Evolutionary conservation across 2,797 vertebrate species (phyloP), one percentile per base, ranked within the genome.

Genomic region (Merluccius polli): DNA sequence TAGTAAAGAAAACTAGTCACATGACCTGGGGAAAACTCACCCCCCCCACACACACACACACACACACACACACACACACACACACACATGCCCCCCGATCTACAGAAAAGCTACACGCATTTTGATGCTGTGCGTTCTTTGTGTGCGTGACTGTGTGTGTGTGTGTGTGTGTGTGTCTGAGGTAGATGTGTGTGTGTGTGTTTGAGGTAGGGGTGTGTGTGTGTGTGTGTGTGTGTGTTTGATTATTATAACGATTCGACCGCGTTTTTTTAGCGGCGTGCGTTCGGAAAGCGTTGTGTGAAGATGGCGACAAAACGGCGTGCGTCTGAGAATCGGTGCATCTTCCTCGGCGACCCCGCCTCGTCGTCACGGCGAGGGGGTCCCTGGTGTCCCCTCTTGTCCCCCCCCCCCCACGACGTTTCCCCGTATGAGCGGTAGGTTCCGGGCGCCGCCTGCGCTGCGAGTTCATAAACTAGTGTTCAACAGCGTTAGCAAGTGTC

Each of bases 401-500:
- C 52, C 12, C 52, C 12, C 21, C 2, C 9, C n/a, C n/a, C 41
- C 13, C 41, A n/a, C 3, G n/a, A 63, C 10, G 52, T 63, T 63
- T 10, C 2, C 27, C n/a, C 8, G n/a, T 63, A 24, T 27, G 7
- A 63, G 27, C 24, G 52, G 52, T 63, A 29, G 31, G 67, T 29
- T 13, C 12, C 29, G 29, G 67, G 65, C 67, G 15, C 31, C 30
- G 15, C 29, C 29, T 32, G 1, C 67, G 12, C 18, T 52, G 44
- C 12, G 67, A 32, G 67, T 32, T 69, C 30, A 69, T 30, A 31
- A 69, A 31, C 27, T 31, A 31, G 30, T 52, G 72, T 52, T 52
- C 72, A 59, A 67, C 33, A 78, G 83, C 52, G 83, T 89, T 79
- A 88, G 84, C 44, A 80, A 85, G 85, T 88, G 87, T 86, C 91